Evolutionary conservation across 2,797 vertebrate genomes (phyloP).

Genomic region (Centropyge bicolor): DNA sequence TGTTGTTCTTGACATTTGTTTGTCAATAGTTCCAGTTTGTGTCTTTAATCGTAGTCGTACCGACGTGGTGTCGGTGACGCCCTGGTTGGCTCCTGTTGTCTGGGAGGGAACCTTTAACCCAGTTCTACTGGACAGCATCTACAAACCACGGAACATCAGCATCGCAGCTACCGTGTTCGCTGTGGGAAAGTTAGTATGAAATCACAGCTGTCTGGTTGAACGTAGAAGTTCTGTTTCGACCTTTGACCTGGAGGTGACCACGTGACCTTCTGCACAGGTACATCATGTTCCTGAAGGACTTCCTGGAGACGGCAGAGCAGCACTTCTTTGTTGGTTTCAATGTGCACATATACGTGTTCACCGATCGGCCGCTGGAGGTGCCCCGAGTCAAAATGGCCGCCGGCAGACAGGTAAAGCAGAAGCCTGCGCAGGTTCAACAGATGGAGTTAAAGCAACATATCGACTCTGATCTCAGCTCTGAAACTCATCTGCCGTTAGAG

Average conservation of each 20-base stretch:
- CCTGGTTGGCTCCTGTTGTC: constrained; percentile 73
- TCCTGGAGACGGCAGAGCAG: constrained; percentile 72
- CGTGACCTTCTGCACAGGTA: constrained; percentile 59
- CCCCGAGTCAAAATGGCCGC: constrained; percentile 27
- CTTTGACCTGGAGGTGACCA: constrained; percentile 2
- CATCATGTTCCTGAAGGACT: constrained; percentile 66
- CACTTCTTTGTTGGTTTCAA: constrained; percentile 75
- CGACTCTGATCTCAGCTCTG: background rate
- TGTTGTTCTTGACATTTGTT: background rate
- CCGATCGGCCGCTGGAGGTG: constrained; percentile 52
- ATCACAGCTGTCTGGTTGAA: background rate
- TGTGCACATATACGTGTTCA: constrained; percentile 73
- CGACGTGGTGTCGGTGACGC: constrained; percentile 68
- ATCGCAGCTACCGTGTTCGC: constrained; percentile 72
- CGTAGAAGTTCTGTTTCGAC: background rate
- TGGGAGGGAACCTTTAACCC: constrained; percentile 76
- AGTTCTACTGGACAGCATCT: constrained; percentile 68
- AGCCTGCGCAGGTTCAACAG: background rate
- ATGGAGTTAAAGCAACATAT: background rate
- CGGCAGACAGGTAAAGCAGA: constrained; percentile 41
- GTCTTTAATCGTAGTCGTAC: constrained; percentile 41
- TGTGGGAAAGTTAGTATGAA: constrained; percentile 71
- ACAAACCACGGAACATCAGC: constrained; percentile 56
- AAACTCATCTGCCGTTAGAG: background rate
- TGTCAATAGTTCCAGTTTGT: background rate